Conservation (phyloP, 2,888 invertebrate species). For the Phyto melanocephala region DNA sequence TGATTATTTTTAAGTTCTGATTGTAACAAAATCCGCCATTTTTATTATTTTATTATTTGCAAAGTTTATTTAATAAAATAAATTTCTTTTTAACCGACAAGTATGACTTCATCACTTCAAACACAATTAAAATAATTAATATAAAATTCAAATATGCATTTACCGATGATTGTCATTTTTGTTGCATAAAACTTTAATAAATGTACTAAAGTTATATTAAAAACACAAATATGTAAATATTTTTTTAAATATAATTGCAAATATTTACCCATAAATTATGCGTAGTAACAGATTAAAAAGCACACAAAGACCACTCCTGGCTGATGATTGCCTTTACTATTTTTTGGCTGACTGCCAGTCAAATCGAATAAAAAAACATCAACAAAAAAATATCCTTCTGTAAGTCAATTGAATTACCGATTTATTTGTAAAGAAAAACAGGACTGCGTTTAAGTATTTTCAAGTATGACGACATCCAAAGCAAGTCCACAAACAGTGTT, state of each 20-base stretch:
- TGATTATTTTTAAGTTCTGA: too few species aligned
- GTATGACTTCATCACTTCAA: neutral
- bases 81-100: neutral
- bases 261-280: conserved; percentile 17
- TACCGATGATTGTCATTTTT: too few species aligned
- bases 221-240: too few species aligned
- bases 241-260: neutral
- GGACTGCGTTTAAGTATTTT: neutral
- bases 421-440: neutral
- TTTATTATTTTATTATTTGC: neutral
- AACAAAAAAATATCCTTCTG: conserved; percentile 23
- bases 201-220: neutral
- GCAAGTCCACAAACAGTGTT: neutral
- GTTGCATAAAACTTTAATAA: too few species aligned
- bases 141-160: too few species aligned
- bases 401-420: conserved; percentile 20
- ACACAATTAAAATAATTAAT: neutral
- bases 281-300: neutral
- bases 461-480: conserved; percentile 39
- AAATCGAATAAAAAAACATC: neutral
- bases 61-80: too few species aligned
- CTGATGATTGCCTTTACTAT: neutral
- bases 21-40: neutral
- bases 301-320: neutral
- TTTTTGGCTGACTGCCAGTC: neutral